Evolutionary conservation across 2,113 vertebrate genomes (phyloP).

Genomic region (Chauna torquata): DNA sequence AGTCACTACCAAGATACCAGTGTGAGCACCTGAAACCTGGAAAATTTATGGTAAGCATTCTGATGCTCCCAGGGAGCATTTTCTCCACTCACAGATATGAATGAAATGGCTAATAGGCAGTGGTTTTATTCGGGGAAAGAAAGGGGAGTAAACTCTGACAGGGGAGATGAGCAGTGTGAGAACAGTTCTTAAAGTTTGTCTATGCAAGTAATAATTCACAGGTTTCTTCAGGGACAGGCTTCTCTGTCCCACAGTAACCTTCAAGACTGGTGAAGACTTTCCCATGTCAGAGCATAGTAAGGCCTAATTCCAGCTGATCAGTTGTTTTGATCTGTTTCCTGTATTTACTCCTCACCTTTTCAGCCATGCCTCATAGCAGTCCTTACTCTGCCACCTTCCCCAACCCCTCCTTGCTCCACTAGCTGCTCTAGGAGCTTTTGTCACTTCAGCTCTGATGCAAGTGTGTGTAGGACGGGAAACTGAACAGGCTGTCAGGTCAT

Average conservation of each 20-base stretch:
- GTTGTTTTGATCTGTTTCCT: background rate
- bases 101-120: background rate
- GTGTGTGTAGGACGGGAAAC: background rate
- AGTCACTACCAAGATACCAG: background rate
- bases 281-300: background rate
- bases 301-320: background rate
- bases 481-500: background rate
- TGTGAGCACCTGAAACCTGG: background rate
- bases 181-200: background rate
- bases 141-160: background rate
- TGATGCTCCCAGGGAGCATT: background rate
- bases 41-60: background rate
- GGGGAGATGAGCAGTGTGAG: background rate
- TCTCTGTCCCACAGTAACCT: background rate
- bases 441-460: background rate
- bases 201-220: background rate
- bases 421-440: background rate
- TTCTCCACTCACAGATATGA: background rate
- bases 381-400: rapidly evolving
- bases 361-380: background rate
- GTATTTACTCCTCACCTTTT: background rate
- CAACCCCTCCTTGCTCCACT: background rate
- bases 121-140: background rate
- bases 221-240: background rate
- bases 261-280: background rate